Evolutionary conservation across 2,113 vertebrate genomes (phyloP), one percentile per base, ranked within the genome.

Genomic region (Thunnus maccoyii): DNA sequence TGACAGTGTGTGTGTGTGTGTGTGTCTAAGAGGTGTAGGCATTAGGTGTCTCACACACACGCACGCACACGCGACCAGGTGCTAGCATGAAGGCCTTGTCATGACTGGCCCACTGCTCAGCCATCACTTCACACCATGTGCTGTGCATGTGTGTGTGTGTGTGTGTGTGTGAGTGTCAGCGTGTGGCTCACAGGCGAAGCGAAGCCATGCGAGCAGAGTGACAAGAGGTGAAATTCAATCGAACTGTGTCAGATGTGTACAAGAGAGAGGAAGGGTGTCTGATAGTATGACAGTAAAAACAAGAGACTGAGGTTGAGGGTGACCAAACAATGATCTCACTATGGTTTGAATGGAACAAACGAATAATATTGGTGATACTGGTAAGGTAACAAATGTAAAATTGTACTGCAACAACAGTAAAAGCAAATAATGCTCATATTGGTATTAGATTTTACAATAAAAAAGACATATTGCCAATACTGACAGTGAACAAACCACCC

Each of bases 221-320:
- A 86, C 89, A 85, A 78, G 81, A 86, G 89, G 82, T 89, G 88
- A 89, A 85, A 89, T 89, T 82, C 80, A 90, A 89, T 88, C 73
- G 50, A 86, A 88, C 54, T 78, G 82, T 87, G 88, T 89, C 88
- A 83, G 83, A 90, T 72, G 79, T 80, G 85, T 78, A 67, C 56
- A 54, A 65, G 68, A 56, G 72, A 66, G 67, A 44, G 36, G 54
- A 71, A 75, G 46, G 47, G 52, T 60, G 78, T 76, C 58, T 87
- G 78, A 72, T 71, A 54, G 75, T 20, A 54, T 73, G 72, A 71
- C 70, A 78, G 51, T 10, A 15, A 16, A 66, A 51, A 30, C 3
- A 14, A 41, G 50, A 58, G 61, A 58, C 30, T 1, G 56, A 78
- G 54, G 30, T 36, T 81, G 62, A 0, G 2, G 22, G 47, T 55